Evolutionary conservation across 2,797 vertebrate species (phyloP).

Genomic region (Thunnus albacares): DNA sequence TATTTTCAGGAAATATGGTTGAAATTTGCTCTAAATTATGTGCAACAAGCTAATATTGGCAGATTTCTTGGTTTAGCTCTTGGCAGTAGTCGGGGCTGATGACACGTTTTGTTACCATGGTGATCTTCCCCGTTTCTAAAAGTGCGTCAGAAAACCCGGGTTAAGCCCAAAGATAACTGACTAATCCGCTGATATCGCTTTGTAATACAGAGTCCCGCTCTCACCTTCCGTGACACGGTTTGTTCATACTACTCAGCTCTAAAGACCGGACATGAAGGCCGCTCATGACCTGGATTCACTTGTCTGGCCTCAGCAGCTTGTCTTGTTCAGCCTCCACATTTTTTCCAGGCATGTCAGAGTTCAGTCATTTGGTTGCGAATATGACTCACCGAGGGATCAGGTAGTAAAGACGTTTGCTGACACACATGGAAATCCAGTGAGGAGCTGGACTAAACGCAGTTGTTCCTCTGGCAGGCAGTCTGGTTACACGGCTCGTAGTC

Average conservation of each 20-base stretch:
- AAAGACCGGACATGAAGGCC: background rate
- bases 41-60: no score
- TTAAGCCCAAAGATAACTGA: background rate
- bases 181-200: background rate
- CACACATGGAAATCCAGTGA: conserved; percentile 61
- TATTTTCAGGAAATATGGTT: no score
- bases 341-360: conserved; percentile 63
- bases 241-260: conserved; percentile 1
- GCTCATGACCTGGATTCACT: conserved; percentile 46
- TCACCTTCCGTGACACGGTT: background rate
- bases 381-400: conserved; percentile 63
- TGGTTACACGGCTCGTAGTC: conserved; percentile 38
- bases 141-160: background rate
- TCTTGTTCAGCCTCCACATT: conserved; percentile 46
- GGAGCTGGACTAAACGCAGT: conserved; percentile 42
- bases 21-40: no score
- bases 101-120: background rate
- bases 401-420: conserved; percentile 64
- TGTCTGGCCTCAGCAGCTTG: conserved; percentile 22
- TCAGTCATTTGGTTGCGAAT: conserved; percentile 51
- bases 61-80: no score
- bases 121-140: background rate
- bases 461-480: conserved; percentile 35
- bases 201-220: no score
- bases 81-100: background rate